Evolutionary conservation across 2,113 vertebrate species (phyloP), one percentile per base, ranked within the genome.

Genomic region (Apodemus speciosus): DNA sequence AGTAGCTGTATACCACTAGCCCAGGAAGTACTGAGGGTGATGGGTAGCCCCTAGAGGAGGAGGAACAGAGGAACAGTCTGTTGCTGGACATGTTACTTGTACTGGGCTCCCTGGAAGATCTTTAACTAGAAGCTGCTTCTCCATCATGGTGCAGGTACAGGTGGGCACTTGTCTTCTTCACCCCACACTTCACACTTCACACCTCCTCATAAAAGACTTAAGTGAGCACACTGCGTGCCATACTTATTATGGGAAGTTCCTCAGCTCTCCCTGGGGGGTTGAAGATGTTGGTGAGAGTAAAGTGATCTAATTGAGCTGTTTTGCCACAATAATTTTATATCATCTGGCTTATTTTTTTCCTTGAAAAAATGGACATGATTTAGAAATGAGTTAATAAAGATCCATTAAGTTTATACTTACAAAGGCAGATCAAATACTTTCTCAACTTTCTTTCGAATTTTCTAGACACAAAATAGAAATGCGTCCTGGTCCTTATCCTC

Each of bases 401-500:
- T 51, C 25, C 60, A 27, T 69, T 85, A 66, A 92, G 40, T 51
- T 69, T 79, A 51, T 51, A 51, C 6, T 75, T 43, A n/a, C 75
- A 49, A 89, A 77, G 68, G 27, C n/a, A 72, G 89, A 46, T 25
- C 49, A 53, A 89, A 83, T 9, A 53, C 2, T 6, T 83, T 23
- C 72, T 53, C 3, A 20, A 10, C 20, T 8, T 71, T 46, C 43
- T 89, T 43, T 89, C 81, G 20, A 25, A 15, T 53, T 80, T 49
- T 83, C 18, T 49, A 23, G 16, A 62, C 23, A 84, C 64, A 94
- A 86, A 79, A 83, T 84, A 14, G 83, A 87, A 85, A 77, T 72
- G 3, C 21, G 81, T 53, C 25, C 7, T 23, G 72, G 15, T 75
- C 40, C 10, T 35, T 3, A 1, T 53, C 51, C 23, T 88, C 49